Percentiles rank a stretch among this genome's conserved stretches.
phyloP scores from a whole-genome alignment of 2,113 vertebrate genomes.

The Lathamus discolor region DNA sequence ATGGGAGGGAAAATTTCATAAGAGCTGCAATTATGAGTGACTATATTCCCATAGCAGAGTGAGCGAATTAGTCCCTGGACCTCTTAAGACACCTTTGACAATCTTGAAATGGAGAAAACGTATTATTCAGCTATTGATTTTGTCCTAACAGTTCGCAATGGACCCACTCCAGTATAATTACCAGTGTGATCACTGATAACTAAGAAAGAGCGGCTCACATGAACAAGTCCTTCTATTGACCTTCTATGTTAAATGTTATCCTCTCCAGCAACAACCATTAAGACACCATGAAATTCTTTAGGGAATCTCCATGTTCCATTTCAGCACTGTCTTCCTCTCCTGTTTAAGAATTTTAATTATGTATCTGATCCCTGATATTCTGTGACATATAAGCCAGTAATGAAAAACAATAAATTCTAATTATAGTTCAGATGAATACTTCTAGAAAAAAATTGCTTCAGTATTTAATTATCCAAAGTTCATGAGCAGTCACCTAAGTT shows the following conservation, averaged over 20 bases:
- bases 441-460: not conserved
- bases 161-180: not conserved
- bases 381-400: not conserved
- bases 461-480: not conserved
- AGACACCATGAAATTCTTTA: not conserved
- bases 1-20: not conserved
- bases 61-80: not conserved
- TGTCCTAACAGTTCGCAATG: not conserved
- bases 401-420: not conserved
- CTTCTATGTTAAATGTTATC: not conserved
- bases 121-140: slow-evolving; percentile 15
- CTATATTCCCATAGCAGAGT: not conserved
- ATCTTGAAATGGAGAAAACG: not conserved
- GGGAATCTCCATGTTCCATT: not conserved
- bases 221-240: not conserved
- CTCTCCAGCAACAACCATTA: not conserved
- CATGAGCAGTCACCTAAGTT: not conserved
- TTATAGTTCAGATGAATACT: not conserved
- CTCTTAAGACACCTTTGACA: not conserved
- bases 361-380: not conserved
- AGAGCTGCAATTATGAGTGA: not conserved
- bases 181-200: not conserved
- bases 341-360: not conserved
- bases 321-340: rapidly evolving
- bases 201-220: not conserved